Conservation (phyloP, 2,113 vertebrate species). For the Passer montanus region DNA sequence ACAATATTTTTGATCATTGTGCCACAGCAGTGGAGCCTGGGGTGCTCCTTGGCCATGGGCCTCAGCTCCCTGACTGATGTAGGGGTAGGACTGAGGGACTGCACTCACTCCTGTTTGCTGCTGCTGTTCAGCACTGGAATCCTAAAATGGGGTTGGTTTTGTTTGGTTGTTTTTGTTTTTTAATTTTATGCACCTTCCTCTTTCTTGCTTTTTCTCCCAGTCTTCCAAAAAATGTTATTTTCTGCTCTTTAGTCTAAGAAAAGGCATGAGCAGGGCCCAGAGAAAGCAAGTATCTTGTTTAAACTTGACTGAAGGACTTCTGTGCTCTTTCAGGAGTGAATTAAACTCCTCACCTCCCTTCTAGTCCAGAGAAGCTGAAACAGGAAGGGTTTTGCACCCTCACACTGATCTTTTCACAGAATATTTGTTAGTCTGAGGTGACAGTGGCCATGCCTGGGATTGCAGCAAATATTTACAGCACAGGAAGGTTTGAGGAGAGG, state of each 20-base stretch:
- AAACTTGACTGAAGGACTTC: not conserved
- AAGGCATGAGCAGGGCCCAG: not conserved
- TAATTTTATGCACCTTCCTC: not conserved
- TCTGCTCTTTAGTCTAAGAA: not conserved
- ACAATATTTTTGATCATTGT: not conserved
- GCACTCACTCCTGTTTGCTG: not conserved
- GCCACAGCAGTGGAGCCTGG: not conserved
- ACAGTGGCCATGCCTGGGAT: not conserved
- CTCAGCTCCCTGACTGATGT: not conserved
- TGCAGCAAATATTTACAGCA: not conserved
- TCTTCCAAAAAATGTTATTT: not conserved
- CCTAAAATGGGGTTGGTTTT: not conserved
- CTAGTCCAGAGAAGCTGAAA: not conserved
- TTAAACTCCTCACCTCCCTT: not conserved
- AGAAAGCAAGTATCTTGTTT: not conserved
- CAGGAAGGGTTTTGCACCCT: not conserved
- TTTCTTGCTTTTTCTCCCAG: not conserved
- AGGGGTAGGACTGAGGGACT: not conserved
- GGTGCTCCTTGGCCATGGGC: not conserved
- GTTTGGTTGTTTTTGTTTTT: not conserved
- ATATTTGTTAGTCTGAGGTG: not conserved
- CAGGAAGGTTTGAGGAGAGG: not conserved
- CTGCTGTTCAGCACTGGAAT: not conserved
- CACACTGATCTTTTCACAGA: not conserved
- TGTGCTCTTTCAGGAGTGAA: not conserved